Conservation (phyloP, 2,113 vertebrate genomes). For the Mustelus asterias region DNA sequence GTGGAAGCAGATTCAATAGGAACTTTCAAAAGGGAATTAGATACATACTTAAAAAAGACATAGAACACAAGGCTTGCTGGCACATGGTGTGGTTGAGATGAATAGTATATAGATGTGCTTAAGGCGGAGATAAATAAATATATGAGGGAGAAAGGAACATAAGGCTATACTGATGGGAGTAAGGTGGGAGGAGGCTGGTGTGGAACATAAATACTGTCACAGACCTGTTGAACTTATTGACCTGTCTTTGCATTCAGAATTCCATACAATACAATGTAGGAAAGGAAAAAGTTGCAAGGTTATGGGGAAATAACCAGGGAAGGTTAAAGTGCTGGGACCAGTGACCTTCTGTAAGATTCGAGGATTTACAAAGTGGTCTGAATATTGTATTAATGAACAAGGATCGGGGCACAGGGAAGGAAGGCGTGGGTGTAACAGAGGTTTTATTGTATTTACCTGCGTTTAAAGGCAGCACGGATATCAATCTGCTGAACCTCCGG, state of each 20-base stretch:
- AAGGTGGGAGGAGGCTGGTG: background rate
- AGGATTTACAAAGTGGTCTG: background rate
- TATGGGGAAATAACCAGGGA: background rate
- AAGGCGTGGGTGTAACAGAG: too few species aligned
- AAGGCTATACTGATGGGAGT: background rate
- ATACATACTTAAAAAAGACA: background rate
- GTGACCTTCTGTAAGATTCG: background rate
- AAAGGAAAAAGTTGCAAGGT: background rate
- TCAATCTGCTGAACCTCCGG: slow-evolving; percentile 75
- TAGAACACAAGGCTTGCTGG: background rate
- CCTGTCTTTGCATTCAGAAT: background rate
- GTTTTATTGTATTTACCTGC: slow-evolving; percentile 72
- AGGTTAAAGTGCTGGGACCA: background rate
- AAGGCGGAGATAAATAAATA: background rate
- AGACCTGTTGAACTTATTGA: background rate
- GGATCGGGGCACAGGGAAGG: background rate
- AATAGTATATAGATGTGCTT: background rate
- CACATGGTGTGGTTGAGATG: background rate
- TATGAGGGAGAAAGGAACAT: background rate
- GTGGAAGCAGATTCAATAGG: background rate
- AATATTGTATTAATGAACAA: background rate
- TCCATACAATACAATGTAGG: background rate
- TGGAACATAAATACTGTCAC: background rate
- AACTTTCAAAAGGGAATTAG: background rate
- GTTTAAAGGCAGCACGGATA: slow-evolving; percentile 98